Evolutionary conservation across 2,888 invertebrate genomes (phyloP), one percentile per base, ranked within the genome.

Genomic region (Amorpha juglandis): DNA sequence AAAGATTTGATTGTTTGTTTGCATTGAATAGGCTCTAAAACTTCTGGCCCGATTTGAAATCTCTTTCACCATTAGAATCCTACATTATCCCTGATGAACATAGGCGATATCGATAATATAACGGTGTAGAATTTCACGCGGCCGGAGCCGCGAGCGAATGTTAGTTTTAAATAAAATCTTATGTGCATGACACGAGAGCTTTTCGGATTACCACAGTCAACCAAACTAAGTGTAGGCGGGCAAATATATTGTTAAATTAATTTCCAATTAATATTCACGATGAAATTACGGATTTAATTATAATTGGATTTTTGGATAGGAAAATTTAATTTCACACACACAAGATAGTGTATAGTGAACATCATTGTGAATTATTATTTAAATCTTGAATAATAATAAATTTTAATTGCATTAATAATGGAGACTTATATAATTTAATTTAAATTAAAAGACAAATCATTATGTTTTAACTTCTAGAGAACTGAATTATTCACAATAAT

Each of bases 241-340:
- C 58, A 58, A 35, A 48, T 33, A 2, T 35, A 33, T 58, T 55
- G 48, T 64, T 38, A 65, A 27, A 65, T 58, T 55, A 19, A 55
- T 45, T 42, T 47, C 48, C 47, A 55, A 64, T 64, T 55, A 48
- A 58, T 47, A 45, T n/a, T 58, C 55, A 65, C 48, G 35, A 58
- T 58, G 19, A 47, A 48, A 58, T 58, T 65, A 35, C 58, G 19
- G 64, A 19, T 55, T 53, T 58, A 50, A 58, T 27, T 50, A 58
- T 58, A 50, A 58, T 48, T 55, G 19, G 27, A 47, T 55, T 38
- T 55, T 38, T 48, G 8, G 50, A 55, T 16, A 38, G 1, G 11
- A 55, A 35, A 16, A 38, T 11, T 58, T 19, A 11, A 19, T 21
- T 58, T 11, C 4, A 9, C 35, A 16, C 7, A 33, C 12, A 33